A percentile compares a stretch with the other conserved stretches of the same genome.
phyloP scores from a whole-genome alignment of 1,140 invertebrate genomes.

The Pygmarrhopalites habei region DNA sequence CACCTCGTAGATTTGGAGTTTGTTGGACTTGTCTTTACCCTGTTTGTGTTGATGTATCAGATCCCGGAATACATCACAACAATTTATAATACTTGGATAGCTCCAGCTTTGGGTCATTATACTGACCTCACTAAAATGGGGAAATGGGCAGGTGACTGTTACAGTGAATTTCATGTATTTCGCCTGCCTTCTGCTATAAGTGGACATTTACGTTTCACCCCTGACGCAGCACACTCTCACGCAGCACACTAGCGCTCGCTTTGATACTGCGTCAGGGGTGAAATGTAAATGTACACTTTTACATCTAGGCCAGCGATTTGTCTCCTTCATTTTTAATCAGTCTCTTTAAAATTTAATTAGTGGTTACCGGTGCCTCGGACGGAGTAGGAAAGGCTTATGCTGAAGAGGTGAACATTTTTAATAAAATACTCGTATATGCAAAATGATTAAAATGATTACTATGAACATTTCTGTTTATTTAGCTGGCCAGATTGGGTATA shows the following conservation, averaged over 20 bases:
- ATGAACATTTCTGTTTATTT: too few relatives aligned
- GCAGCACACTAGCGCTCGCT: too few relatives aligned
- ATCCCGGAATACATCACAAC: not conserved
- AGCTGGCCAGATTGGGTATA: slow-evolving; percentile 42
- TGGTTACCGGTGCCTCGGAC: slow-evolving; percentile 31
- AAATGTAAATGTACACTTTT: too few relatives aligned
- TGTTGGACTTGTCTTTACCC: not conserved
- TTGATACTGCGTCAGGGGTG: too few relatives aligned
- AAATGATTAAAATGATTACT: too few relatives aligned
- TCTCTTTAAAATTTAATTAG: not conserved
- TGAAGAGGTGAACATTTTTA: slow-evolving; percentile 20
- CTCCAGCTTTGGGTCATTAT: not conserved
- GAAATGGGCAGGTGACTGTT: slow-evolving; percentile 43
- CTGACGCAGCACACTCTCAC: too few relatives aligned
- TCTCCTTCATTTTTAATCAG: too few relatives aligned
- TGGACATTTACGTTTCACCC: too few relatives aligned
- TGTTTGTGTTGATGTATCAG: not conserved
- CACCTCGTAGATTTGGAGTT: too few relatives aligned
- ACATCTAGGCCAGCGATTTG: too few relatives aligned
- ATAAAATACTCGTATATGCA: too few relatives aligned
- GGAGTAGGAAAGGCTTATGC: slow-evolving; percentile 30
- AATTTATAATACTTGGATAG: slow-evolving; percentile 10
- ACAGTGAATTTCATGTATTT: not conserved
- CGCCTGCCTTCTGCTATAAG: too few relatives aligned
- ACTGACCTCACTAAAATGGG: slow-evolving; percentile 10